Percentiles rank a stretch among this genome's conserved stretches.
phyloP scores from a whole-genome alignment of 2,113 vertebrate species.

The Carassius auratus region DNA sequence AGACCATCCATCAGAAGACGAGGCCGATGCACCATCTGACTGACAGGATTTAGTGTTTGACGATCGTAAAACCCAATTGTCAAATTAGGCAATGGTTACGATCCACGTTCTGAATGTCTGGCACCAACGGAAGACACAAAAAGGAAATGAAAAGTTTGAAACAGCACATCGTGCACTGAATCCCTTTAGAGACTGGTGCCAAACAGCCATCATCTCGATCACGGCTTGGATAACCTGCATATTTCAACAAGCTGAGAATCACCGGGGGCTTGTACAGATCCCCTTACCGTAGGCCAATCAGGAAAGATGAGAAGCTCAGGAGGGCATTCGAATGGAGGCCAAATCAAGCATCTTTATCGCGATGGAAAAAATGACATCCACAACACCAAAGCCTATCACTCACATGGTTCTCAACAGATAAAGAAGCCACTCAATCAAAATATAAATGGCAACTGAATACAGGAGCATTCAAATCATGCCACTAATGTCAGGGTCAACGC shows the following conservation, averaged over 20 bases:
- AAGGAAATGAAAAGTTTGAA: slow-evolving; percentile 2
- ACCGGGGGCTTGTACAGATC: slow-evolving; percentile 50
- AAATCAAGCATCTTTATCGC: slow-evolving; percentile 35
- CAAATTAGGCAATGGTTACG: slow-evolving; percentile 60
- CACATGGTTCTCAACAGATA: slow-evolving; percentile 64
- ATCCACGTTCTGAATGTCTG: slow-evolving; percentile 4
- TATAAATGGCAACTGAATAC: slow-evolving; percentile 71
- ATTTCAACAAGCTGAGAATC: slow-evolving; percentile 58
- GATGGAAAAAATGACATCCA: slow-evolving; percentile 40
- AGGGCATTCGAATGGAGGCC: slow-evolving; percentile 58
- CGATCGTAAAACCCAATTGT: slow-evolving; percentile 58
- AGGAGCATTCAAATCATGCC: slow-evolving; percentile 68
- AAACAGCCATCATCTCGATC: slow-evolving; percentile 61
- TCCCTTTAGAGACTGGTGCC: slow-evolving; percentile 41
- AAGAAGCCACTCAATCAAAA: slow-evolving; percentile 76
- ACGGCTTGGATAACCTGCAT: slow-evolving; percentile 37
- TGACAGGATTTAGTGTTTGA: slow-evolving; percentile 53
- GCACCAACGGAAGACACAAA: background rate
- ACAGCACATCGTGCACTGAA: background rate
- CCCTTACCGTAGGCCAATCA: slow-evolving; percentile 48
- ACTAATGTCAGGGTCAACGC: slow-evolving; percentile 5
- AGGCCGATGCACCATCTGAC: background rate
- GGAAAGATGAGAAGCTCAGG: slow-evolving; percentile 67
- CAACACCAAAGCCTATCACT: slow-evolving; percentile 21
- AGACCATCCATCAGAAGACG: slow-evolving; percentile 28